Evolutionary conservation across 1,140 invertebrate genomes (phyloP).

Genomic region (Drosophila kurseongensis): DNA sequence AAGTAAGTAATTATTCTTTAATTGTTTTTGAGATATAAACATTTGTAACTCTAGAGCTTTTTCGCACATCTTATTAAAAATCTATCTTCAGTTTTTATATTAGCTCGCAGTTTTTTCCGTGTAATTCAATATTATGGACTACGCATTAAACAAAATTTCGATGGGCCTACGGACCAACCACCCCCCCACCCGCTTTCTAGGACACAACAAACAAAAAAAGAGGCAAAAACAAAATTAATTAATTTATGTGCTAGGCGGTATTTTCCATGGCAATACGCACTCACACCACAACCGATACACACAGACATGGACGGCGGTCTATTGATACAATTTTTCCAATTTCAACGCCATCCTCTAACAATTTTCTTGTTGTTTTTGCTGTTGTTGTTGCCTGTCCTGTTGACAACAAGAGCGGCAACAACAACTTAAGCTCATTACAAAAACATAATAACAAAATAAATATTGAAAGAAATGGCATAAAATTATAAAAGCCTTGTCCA

Average conservation of each 20-base stretch:
- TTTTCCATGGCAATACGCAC: conserved; percentile 76
- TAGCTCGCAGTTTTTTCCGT: neutral
- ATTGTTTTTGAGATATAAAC: no score
- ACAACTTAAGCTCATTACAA: conserved; percentile 71
- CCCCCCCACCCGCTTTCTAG: neutral
- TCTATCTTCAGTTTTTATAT: no score
- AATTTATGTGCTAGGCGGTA: conserved; percentile 75
- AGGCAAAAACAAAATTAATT: conserved; percentile 78
- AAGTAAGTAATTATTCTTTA: no score
- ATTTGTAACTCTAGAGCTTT: no score
- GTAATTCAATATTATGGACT: conserved; percentile 39
- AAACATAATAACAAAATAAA: conserved; percentile 82
- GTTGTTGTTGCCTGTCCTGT: conserved; percentile 39
- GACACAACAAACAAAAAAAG: conserved; percentile 43
- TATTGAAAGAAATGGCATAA: conserved; percentile 83
- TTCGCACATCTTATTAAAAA: no score
- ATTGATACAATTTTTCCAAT: conserved; percentile 80
- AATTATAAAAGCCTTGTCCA: conserved; percentile 75
- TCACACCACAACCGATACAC: conserved; percentile 19
- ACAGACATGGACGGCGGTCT: conserved; percentile 48
- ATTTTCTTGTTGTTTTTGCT: conserved; percentile 24
- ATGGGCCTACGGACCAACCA: conserved; percentile 3
- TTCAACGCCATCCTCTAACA: conserved; percentile 72
- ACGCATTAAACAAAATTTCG: conserved; percentile 52
- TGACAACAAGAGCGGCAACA: conserved; percentile 45